Evolutionary conservation across 2,113 vertebrate genomes (phyloP).

Genomic region (Aphyosemion australe): DNA sequence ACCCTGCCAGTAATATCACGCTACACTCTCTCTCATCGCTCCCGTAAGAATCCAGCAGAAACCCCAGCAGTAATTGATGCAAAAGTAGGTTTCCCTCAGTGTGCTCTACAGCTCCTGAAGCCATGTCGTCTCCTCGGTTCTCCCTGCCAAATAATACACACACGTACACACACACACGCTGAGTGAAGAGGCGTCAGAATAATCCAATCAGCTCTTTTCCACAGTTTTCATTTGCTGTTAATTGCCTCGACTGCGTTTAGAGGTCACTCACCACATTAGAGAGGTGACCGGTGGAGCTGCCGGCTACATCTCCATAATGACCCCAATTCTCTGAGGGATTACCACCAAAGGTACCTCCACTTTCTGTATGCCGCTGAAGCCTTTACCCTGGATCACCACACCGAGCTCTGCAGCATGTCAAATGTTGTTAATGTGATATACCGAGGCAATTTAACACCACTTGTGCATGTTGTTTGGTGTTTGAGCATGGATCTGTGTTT

Average conservation of each 20-base stretch:
- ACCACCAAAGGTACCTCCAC: slow-evolving; percentile 15
- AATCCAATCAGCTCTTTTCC: slow-evolving; percentile 55
- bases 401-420: slow-evolving; percentile 28
- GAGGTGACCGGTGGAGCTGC: slow-evolving; percentile 32
- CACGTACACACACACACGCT: neutral
- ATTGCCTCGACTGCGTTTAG: slow-evolving; percentile 38
- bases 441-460: slow-evolving; percentile 25
- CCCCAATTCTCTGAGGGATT: slow-evolving; percentile 38
- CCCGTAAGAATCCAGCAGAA: slow-evolving; percentile 12
- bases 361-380: slow-evolving; percentile 25
- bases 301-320: slow-evolving; percentile 44
- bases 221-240: slow-evolving; percentile 56
- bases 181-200: slow-evolving; percentile 36
- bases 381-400: slow-evolving; percentile 38
- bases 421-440: slow-evolving; percentile 10
- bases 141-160: slow-evolving; percentile 3
- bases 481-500: slow-evolving; percentile 9
- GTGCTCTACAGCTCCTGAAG: slow-evolving; percentile 1
- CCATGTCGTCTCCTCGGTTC: slow-evolving; percentile 28
- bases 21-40: slow-evolving; percentile 1
- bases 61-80: slow-evolving; percentile 42
- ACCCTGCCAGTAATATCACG: slow-evolving; percentile 18
- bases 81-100: slow-evolving; percentile 34
- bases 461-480: slow-evolving; percentile 16
- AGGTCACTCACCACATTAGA: slow-evolving; percentile 49